A percentile compares a stretch with the other conserved stretches of the same genome.
These are phyloP conservation scores for Sinocyclocheilus grahami DNA, from an alignment of 2,113 vertebrate species.

Conservation along the genomic window DNA sequence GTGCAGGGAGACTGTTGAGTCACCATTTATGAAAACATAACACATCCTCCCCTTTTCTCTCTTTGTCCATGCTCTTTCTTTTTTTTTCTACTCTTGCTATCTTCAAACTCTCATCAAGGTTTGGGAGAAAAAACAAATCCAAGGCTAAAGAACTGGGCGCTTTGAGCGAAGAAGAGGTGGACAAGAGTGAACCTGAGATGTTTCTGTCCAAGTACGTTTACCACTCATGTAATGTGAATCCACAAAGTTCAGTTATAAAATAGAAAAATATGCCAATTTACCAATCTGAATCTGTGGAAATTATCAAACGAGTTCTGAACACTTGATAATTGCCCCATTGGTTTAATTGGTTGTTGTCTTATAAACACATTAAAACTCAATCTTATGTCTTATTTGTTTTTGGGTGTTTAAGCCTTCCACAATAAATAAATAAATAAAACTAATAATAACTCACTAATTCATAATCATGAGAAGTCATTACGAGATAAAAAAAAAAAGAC, in stretches of 20 bases:
- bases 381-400: not conserved
- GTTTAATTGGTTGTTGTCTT: not conserved
- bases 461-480: no score
- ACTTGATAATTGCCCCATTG: not conserved
- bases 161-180: conserved; percentile 84
- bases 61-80: not conserved
- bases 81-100: not conserved
- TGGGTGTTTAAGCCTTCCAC: not conserved
- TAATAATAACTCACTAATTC: no score
- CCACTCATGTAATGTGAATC: not conserved
- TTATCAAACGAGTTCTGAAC: not conserved
- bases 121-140: conserved; percentile 91
- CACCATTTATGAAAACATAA: not conserved
- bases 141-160: conserved; percentile 73
- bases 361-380: not conserved
- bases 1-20: not conserved
- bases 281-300: not conserved
- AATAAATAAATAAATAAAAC: no score
- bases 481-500: no score
- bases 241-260: not conserved
- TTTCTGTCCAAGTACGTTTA: conserved; percentile 51
- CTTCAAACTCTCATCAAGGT: conserved; percentile 72
- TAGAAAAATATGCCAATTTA: not conserved
- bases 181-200: conserved; percentile 74
- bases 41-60: not conserved